Evolutionary conservation across 2,113 vertebrate species (phyloP).

Genomic region (Elephantulus edwardii): DNA sequence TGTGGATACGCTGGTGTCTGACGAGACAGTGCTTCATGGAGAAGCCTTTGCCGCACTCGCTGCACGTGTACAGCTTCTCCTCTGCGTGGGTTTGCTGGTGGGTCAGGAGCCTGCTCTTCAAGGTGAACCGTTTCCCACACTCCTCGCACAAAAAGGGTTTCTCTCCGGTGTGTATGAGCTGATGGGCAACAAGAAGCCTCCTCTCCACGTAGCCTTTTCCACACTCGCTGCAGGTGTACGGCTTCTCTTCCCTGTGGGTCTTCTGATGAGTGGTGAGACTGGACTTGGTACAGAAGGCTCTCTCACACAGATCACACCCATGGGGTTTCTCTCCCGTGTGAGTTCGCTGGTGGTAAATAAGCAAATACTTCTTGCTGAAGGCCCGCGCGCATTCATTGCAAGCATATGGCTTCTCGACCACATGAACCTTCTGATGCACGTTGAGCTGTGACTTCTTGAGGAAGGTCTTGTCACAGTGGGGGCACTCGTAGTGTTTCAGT

Average conservation of each 20-base stretch:
- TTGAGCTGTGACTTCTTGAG: conserved; percentile 20
- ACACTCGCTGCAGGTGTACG: conserved; percentile 59
- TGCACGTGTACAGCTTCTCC: conserved; percentile 48
- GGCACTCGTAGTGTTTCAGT: background rate
- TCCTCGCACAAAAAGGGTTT: conserved; percentile 46
- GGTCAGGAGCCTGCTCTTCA: conserved; percentile 38
- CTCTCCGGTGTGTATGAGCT: conserved; percentile 54
- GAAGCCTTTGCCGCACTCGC: conserved; percentile 73
- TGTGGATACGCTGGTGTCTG: conserved; percentile 60
- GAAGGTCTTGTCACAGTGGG: conserved; percentile 50
- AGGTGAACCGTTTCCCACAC: conserved; percentile 56
- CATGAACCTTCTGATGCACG: conserved; percentile 45
- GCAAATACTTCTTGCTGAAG: conserved; percentile 53
- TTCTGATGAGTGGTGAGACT: conserved; percentile 42
- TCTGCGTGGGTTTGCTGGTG: conserved; percentile 56
- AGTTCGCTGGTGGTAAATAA: conserved; percentile 60
- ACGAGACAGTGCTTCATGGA: conserved; percentile 48
- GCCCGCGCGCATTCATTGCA: conserved; percentile 55
- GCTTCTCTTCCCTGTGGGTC: conserved; percentile 70
- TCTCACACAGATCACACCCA: conserved; percentile 52
- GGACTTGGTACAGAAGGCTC: conserved; percentile 59
- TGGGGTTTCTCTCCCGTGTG: conserved; percentile 71
- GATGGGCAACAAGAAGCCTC: conserved; percentile 38
- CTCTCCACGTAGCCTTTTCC: conserved; percentile 67
- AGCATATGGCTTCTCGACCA: conserved; percentile 16